Base-by-base conservation (phyloP, 2,113 vertebrate species). In the Tamias sibiricus region DNA sequence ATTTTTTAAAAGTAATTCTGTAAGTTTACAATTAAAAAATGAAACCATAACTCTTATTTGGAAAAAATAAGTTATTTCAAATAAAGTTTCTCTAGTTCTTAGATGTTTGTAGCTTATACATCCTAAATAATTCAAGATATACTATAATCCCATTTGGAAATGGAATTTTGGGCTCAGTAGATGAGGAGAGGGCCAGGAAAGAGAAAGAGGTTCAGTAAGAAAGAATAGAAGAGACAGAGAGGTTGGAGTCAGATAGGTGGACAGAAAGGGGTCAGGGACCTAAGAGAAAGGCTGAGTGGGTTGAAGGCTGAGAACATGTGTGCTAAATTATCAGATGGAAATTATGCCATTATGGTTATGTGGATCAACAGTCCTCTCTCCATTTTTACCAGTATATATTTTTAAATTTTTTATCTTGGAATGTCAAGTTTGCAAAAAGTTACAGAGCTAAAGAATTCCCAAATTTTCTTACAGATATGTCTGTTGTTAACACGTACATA, bases 401-500 rank as follows among this genome's bases (percentile, higher is more conserved):
- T 93, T 37, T 54, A 28, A 87, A 32, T 30, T 42, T 68, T 81
- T n/a, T 75, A 37, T 64, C 84, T 75, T 52, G 16, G 30, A 26
- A 7, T 66, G 26, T 72, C 62, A 77, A 17, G 44, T 93, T 71
- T 76, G 35, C 0, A 37, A 66, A 35, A 40, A 35, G 5, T 42
- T 59, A 6, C 17, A 26, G 0, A 1, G 8, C 59, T 59, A 6
- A 20, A 72, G 30, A 40, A 84, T 44, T 17, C 35, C 40, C 9
- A 3, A 0, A 2, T 19, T 1, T 79, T 71, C 32, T 11, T 35
- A 2, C 19, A 8, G 5, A 1, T 16, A 30, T 20, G 20, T 13
- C 4, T 0, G 4, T 49, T 88, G 16, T 28, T 37, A n/a, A 22
- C 16, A 0, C 4, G 17, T 17, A 0, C 28, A 0, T 44, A 5